Evolutionary conservation across 2,113 vertebrate genomes (phyloP).

Genomic region (Callaeas wilsoni): DNA sequence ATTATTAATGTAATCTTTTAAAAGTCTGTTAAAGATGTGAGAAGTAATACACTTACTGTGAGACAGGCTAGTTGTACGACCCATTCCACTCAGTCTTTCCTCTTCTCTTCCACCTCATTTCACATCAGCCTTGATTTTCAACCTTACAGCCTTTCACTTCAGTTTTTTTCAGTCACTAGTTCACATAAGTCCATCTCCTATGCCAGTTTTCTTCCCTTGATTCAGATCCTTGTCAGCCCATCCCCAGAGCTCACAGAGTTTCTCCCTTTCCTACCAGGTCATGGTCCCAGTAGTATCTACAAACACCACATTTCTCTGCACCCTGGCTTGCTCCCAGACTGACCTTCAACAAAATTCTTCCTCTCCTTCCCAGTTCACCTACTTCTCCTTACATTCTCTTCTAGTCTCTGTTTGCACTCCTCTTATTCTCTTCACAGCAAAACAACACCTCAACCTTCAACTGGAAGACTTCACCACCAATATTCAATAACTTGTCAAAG

Average conservation of each 20-base stretch:
- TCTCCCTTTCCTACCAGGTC: background rate
- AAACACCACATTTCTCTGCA: background rate
- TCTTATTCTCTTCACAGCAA: background rate
- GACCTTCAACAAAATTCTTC: background rate
- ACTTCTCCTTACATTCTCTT: background rate
- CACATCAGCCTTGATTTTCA: background rate
- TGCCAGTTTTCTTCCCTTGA: background rate
- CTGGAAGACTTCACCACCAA: background rate
- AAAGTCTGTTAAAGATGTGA: background rate
- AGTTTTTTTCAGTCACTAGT: background rate
- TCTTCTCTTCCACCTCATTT: background rate
- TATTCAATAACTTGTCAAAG: background rate
- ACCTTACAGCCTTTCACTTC: background rate
- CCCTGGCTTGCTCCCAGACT: background rate
- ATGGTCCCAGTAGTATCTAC: background rate
- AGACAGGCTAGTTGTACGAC: rapidly evolving
- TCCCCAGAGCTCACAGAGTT: background rate
- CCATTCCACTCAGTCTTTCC: background rate
- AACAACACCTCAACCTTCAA: background rate
- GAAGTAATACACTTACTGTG: background rate
- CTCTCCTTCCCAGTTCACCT: background rate
- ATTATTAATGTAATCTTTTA: background rate
- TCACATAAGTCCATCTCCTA: background rate
- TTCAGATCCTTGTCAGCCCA: background rate
- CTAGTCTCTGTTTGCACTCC: background rate